These are phyloP conservation scores for Epinotia bilunana DNA, from an alignment of 2,888 invertebrate genomes.

Conservation along the genomic window DNA sequence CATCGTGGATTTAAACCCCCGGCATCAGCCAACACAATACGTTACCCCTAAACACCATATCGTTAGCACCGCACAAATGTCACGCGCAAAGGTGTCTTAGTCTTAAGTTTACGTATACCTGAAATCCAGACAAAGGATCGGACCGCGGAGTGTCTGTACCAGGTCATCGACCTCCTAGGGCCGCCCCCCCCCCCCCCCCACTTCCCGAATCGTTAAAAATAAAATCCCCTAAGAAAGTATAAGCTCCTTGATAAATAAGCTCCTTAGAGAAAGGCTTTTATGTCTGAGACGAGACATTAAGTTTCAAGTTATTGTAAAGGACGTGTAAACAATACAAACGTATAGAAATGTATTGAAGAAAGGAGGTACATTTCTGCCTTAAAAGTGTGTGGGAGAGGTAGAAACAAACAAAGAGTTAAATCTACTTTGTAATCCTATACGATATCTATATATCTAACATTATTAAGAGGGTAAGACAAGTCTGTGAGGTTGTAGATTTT, in stretches of 20 bases:
- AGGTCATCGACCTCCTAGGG: conserved; percentile 55
- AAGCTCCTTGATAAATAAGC: conserved; percentile 44
- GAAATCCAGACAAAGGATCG: conserved; percentile 52
- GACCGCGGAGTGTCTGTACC: conserved; percentile 52
- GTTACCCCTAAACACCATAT: not conserved
- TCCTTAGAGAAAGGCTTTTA: conserved; percentile 35
- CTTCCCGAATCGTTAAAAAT: conserved; percentile 55
- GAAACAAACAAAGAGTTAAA: not conserved
- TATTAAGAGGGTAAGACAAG: no score
- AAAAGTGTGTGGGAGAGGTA: not conserved
- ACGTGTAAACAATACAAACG: conserved; percentile 7
- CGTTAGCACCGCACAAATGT: not conserved
- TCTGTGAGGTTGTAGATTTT: no score
- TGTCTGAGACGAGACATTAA: conserved; percentile 28
- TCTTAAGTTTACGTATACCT: conserved; percentile 51
- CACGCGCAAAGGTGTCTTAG: conserved; percentile 47
- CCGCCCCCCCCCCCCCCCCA: conserved; percentile 30
- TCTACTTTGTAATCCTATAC: not conserved
- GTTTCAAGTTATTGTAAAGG: conserved; percentile 19
- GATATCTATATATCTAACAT: no score
- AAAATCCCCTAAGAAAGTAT: conserved; percentile 48
- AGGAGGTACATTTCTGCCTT: not conserved
- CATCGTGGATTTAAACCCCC: no score
- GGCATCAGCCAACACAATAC: not conserved
- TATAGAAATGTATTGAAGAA: not conserved